Evolutionary conservation across 2,113 vertebrate species (phyloP).

Genomic region (Casuarius casuarius): DNA sequence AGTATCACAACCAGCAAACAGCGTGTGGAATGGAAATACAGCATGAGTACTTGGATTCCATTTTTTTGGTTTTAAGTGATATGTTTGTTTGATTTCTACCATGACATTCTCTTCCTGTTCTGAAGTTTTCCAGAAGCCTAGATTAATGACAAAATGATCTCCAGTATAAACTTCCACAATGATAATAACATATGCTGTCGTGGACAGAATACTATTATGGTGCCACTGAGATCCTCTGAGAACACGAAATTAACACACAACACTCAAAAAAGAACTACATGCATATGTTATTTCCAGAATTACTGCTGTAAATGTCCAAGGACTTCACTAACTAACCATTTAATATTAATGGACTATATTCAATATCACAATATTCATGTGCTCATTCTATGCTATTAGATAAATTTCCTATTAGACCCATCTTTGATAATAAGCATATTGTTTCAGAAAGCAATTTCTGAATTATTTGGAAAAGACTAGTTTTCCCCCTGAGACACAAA

Average conservation of each 20-base stretch:
- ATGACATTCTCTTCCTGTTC: constrained; percentile 44
- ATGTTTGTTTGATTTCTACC: constrained; percentile 49
- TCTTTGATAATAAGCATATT: constrained; percentile 34
- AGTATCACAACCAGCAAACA: not conserved
- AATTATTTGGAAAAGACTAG: constrained; percentile 34
- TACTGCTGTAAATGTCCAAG: not conserved
- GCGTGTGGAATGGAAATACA: not conserved
- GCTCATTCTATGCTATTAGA: not conserved
- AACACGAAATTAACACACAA: not conserved
- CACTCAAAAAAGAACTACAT: not conserved
- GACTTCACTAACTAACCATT: constrained; percentile 23
- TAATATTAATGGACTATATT: constrained; percentile 3
- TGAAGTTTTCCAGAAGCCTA: constrained; percentile 58
- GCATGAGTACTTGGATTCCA: not conserved
- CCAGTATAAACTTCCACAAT: constrained; percentile 24
- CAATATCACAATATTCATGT: not conserved
- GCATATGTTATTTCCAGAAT: not conserved
- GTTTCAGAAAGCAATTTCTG: constrained; percentile 51
- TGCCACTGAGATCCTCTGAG: not conserved
- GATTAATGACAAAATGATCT: constrained; percentile 53
- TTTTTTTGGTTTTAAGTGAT: constrained; percentile 14
- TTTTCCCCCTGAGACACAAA: constrained; percentile 19
- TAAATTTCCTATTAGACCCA: constrained; percentile 22
- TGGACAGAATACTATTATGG: not conserved
- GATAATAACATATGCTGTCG: constrained; percentile 41